Evolutionary conservation across 2,797 vertebrate species (phyloP), one percentile per base, ranked within the genome.

Genomic region (Rousettus madagascariensis): DNA sequence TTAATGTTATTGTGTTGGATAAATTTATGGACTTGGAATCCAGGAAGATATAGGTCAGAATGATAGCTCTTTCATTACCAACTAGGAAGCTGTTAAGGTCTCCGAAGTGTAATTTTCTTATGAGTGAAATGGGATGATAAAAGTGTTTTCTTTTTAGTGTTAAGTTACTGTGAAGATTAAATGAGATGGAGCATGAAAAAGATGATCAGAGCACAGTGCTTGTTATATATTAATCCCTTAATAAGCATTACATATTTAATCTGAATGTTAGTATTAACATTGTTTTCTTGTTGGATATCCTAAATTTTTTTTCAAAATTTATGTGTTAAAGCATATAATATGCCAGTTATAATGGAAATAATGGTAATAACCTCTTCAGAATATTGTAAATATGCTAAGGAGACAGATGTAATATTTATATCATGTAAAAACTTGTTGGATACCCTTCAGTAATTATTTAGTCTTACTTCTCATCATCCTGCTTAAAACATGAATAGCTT

Each of bases 361-460:
- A 72, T 30, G 16, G 13, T 24, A 80, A 77, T 90, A 53, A 95
- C 46, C 30, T 75, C 84, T 74, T 87, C 24, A 75, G n/a, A 95
- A 85, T 1, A 74, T 80, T 75, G 5, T 36, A 78, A 86, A 53
- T 49, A 90, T 72, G 49, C 24, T 84, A 41, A 33, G 13, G 12
- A 94, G 59, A 79, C 6, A 80, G 55, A 66, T 1, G 43, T 77
- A 92, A 91, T 82, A 65, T 43, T 84, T 71, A 89, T 91, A 79
- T 53, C 30, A 46, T 51, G 3, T 86, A 75, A 96, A 90, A 90
- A 38, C 11, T 43, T 53, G 33, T 33, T 95, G 46, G 30, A 38
- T 92, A 69, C 33, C 12, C 84, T 82, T 96, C 30, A 88, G 41
- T 66, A 72, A 85, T 95, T 94, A 86, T 71, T 93, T 61, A 71